Evolutionary conservation across 2,888 invertebrate genomes (phyloP), one percentile per base, ranked within the genome.

Genomic region (Sicus ferrugineus): DNA sequence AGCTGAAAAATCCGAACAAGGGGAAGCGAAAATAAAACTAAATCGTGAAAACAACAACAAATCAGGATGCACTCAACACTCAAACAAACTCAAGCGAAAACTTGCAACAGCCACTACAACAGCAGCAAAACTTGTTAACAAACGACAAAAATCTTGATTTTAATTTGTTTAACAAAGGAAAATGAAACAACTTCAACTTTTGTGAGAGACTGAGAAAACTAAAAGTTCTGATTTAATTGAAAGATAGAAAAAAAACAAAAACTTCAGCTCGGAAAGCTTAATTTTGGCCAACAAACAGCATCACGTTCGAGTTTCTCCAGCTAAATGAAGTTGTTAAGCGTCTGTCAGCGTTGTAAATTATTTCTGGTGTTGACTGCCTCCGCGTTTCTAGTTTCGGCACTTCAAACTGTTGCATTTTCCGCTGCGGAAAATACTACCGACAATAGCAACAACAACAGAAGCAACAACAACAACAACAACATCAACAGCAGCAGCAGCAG

Each of bases 301-400:
- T 64, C 52, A 14, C 71, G 50, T n/a, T 21, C 70, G 67, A 66
- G 67, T 74, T 52, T 34, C 26, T 6, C 7, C 75, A 72, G 70
- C 80, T 84, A 84, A 84, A 84, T 84, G 84, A 84, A 84, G 84
- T 83, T 84, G 85, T 83, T 83, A 83, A 81, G 83, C 83, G 82
- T 78, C 81, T 83, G 81, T 80, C 83, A 80, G 80, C 80, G 81
- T 81, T 79, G 80, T 81, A 83, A 84, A 81, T 80, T 84, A 81
- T 80, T 84, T 84, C 84, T 85, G 85, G 84, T 84, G 83, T 78
- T 83, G 83, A 85, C 84, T 81, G 84, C 83, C 76, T 78, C 82
- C 79, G n/a, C 81, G 80, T 80, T 78, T 83, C 79, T 81, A 80
- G n/a, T n/a, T 70, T 73, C 19, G 61, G 66, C 67, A 67, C 46